phyloP scores from a whole-genome alignment of 2,113 vertebrate species.

The Dermatemys mawii region DNA sequence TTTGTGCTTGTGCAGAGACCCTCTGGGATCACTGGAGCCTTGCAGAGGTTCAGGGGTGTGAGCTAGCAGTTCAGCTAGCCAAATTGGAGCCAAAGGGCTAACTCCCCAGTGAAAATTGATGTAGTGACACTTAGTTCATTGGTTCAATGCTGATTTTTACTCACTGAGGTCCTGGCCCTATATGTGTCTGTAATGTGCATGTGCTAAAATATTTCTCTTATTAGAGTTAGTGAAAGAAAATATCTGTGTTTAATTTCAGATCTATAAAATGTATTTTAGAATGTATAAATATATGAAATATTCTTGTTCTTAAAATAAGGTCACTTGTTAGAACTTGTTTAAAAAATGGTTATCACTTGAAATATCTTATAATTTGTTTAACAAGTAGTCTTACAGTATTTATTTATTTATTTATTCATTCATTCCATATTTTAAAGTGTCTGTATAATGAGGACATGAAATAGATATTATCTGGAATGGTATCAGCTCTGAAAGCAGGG shows the following conservation, averaged over 20 bases:
- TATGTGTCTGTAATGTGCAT: not conserved
- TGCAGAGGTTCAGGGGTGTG: not conserved
- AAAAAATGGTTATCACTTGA: not conserved
- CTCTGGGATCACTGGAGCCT: not conserved
- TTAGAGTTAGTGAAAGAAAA: not conserved
- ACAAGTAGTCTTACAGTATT: not conserved
- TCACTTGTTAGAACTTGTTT: not conserved
- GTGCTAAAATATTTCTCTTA: not conserved
- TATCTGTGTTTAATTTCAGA: not conserved
- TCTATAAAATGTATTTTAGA: not conserved
- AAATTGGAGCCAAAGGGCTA: not conserved
- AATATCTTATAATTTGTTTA: not conserved
- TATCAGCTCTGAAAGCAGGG: not conserved
- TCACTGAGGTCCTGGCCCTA: too few species aligned
- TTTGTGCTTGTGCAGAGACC: not conserved
- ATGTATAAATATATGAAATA: not conserved
- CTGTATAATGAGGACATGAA: rapidly evolving
- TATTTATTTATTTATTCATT: not conserved
- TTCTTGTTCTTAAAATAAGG: not conserved
- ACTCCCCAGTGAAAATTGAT: not conserved
- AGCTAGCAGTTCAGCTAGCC: not conserved
- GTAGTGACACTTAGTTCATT: not conserved
- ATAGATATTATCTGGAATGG: not conserved
- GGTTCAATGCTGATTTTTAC: not conserved
- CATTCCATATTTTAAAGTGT: not conserved